Evolutionary conservation across 2,113 vertebrate genomes (phyloP).

Genomic region (Oenanthe melanoleuca): DNA sequence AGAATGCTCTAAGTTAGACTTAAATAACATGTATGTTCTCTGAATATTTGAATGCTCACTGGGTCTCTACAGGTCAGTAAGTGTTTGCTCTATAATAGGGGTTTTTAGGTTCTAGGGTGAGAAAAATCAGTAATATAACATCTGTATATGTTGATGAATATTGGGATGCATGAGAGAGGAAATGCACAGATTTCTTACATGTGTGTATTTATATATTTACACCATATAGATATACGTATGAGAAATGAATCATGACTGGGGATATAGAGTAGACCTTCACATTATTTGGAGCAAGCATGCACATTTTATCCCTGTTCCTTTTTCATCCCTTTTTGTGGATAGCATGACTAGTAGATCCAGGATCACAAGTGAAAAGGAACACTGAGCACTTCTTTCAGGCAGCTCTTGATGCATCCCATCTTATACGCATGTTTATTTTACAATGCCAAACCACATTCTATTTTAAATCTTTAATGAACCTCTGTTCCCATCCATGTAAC

Average conservation of each 20-base stretch:
- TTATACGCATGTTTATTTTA: slow-evolving; percentile 47
- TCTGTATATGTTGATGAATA: background rate
- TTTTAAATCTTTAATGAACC: slow-evolving; percentile 68
- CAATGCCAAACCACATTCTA: slow-evolving; percentile 62
- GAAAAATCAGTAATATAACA: background rate
- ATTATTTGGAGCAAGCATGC: background rate
- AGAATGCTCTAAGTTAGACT: background rate
- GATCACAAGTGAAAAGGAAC: slow-evolving; percentile 25
- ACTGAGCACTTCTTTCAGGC: slow-evolving; percentile 20
- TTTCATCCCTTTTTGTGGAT: background rate
- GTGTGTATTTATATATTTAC: background rate
- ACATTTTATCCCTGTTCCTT: background rate
- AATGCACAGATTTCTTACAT: background rate
- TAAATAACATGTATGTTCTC: background rate
- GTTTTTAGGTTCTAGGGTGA: background rate
- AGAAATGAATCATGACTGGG: background rate
- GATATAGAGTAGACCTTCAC: background rate
- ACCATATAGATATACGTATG: rapidly evolving
- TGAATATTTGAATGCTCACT: background rate
- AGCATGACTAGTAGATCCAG: background rate
- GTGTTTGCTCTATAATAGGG: background rate
- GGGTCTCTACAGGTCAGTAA: background rate
- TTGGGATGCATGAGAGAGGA: background rate
- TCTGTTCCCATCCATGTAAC: slow-evolving; percentile 58
- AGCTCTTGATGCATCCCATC: slow-evolving; percentile 42